Evolutionary conservation across 2,797 vertebrate species (phyloP), one percentile per base, ranked within the genome.

Genomic region (Hylomyscus alleni): DNA sequence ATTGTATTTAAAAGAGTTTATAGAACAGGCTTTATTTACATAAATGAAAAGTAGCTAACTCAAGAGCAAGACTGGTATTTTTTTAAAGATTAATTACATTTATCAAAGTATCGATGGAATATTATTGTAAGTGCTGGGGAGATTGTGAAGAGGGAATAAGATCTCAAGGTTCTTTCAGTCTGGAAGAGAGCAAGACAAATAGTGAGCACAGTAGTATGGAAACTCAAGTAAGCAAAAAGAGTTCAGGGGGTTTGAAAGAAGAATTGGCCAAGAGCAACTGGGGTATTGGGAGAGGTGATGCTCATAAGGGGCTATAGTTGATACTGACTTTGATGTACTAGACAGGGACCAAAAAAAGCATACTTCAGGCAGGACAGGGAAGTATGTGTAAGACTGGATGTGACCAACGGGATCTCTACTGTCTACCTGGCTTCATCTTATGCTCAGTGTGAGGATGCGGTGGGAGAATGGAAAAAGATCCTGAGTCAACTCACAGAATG

Each of bases 1-100:
- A 47, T 82, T 95, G 19, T 62, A 89, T 69, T 92, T 84, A 82
- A 96, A 77, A 88, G 96, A 91, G 31, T 86, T 94, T 94, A 37
- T 75, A 90, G 81, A 88, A 75, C 20, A 65, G 91, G 11, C 19
- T 11, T 85, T 22, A 90, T 56, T 90, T 83, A 40, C 96, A 72
- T 84, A 94, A 80, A 94, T 29, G 15, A 95, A 93, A 80, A 90
- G 44, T 52, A 54, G 62, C 10, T 85, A 17, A 95, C 92, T 34
- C 58, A 90, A 84, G 31, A 93, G 50, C 15, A 90, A 82, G 11
- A 1, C 37, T 78, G 3, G 40, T 10, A 12, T 86, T 69, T 69
- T 58, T 69, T 75, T 13, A 31, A 87, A 26, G 44, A 65, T 94
- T 95, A 65, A 89, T 76, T 90, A 86, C 50, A 67, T 77, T 95